Base-by-base conservation (phyloP, 2,797 vertebrate species). In the Danio aesculapii region DNA sequence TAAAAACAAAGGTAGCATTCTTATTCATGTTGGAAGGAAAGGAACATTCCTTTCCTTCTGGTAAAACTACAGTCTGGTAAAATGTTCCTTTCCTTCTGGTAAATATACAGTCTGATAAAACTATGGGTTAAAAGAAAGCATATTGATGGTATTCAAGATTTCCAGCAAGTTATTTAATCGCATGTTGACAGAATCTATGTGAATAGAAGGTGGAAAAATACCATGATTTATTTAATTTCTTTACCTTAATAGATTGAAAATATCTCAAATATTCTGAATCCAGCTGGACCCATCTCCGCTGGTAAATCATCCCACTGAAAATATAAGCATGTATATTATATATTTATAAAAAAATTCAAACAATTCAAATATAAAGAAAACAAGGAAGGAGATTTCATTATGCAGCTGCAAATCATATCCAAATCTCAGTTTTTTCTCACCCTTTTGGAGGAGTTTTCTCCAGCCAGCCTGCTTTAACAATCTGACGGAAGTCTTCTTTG, bases 241-340 rank as follows among this genome's bases (percentile, higher is more conserved):
- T 30, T 62, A 88, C 85, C 87, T 88, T 88, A 19, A 75, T 59
- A 8, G 82, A 75, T 30, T 86, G 79, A 69, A 78, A 86, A 62
- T 85, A 88, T 81, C 70, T 84, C 67, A 88, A 61, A 67, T 85
- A 88, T 14, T 84, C 66, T 10, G 55, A 41, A 58, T 85, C 85
- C 53, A 88, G 59, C 49, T 69, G 75, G n/a, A 88, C 87, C 87
- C 87, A 88, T 43, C 87, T 70, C 21, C 79, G 84, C 77, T 88
- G 84, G 63, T 82, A 85, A 43, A 77, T 77, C 64, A 46, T 68
- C 16, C 63, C 70, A 52, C 87, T 88, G 82, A 57, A 79, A 62
- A 62, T 16, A 67, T 53, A 79, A 76, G 49, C 57, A 70, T 6
- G 2, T 47, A 50, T 50, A 68, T 61, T 58, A 17, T 19, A 16